A percentile compares a stretch with the other conserved stretches of the same genome.
Conservation (phyloP, 2,113 vertebrate species). For the Dipodomys stephensi region DNA sequence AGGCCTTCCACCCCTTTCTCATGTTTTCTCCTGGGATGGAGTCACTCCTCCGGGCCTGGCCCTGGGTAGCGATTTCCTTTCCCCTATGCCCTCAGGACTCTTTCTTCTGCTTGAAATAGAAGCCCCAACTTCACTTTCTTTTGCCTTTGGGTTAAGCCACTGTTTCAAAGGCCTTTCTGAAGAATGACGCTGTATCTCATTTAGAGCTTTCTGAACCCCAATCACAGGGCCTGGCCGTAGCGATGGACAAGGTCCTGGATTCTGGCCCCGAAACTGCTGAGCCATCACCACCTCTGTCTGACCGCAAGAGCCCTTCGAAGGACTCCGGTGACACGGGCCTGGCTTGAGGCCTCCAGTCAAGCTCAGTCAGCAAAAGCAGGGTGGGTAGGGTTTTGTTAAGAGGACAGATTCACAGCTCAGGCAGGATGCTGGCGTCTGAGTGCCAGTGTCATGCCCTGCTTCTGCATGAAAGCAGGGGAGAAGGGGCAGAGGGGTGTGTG, state of each 20-base stretch:
- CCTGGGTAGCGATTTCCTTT: conserved; percentile 31
- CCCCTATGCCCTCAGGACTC: neutral
- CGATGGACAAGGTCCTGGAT: neutral
- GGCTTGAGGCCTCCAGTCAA: neutral
- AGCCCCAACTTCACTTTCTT: neutral
- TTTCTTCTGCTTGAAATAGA: conserved; percentile 36
- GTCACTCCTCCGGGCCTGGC: conserved; percentile 46
- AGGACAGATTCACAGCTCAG: neutral
- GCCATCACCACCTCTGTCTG: fast-evolving
- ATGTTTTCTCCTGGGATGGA: conserved; percentile 42
- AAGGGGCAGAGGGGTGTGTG: neutral
- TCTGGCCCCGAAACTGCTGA: neutral
- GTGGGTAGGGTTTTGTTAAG: neutral
- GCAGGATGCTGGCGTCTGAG: neutral
- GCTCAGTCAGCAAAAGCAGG: neutral
- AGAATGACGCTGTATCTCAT: neutral
- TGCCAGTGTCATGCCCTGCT: neutral
- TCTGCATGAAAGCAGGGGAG: neutral
- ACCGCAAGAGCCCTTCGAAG: neutral
- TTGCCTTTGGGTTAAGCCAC: neutral
- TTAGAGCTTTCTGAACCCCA: neutral
- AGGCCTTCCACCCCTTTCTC: too few species aligned
- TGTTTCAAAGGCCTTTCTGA: conserved; percentile 26
- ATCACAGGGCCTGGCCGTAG: neutral
- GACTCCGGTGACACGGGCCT: neutral